Conservation (phyloP, 1,140 invertebrate species). For the Melitaea cinxia region DNA sequence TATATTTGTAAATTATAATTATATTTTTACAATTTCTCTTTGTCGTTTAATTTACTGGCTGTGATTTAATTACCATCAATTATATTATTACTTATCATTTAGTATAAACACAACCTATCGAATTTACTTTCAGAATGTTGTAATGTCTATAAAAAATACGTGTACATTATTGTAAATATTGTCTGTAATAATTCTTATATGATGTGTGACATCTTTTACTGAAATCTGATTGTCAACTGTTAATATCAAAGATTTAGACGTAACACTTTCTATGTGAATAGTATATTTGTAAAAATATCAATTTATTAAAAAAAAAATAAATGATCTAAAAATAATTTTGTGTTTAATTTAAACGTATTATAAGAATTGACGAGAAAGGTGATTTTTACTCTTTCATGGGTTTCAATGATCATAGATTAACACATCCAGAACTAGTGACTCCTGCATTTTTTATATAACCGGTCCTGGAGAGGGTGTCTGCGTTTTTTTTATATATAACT, state of each 20-base stretch:
- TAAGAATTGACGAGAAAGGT: not conserved
- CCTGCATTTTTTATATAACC: no score
- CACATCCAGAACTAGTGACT: no score
- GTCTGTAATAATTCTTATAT: conserved; percentile 46
- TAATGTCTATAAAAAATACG: conserved; percentile 23
- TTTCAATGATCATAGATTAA: no score
- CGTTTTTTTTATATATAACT: no score
- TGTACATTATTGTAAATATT: conserved; percentile 48
- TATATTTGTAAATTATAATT: conserved; percentile 18
- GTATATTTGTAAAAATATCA: conserved; percentile 73
- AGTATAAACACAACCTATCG: conserved; percentile 20
- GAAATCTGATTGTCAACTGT: conserved; percentile 67
- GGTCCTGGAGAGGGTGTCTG: no score
- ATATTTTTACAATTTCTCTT: conserved; percentile 23
- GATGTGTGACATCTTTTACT: conserved; percentile 76
- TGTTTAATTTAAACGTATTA: not conserved
- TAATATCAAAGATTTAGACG: conserved; percentile 68
- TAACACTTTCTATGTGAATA: conserved; percentile 77
- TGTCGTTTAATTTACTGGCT: conserved; percentile 50
- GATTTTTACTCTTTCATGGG: no score
- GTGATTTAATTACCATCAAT: conserved; percentile 45
- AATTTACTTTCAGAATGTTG: conserved; percentile 43
- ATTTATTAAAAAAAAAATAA: conserved; percentile 67
- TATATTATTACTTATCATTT: conserved; percentile 31
- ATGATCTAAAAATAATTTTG: conserved; percentile 2